Evolutionary conservation across 1,140 invertebrate species (phyloP).

Genomic region (Pomacea maculata): DNA sequence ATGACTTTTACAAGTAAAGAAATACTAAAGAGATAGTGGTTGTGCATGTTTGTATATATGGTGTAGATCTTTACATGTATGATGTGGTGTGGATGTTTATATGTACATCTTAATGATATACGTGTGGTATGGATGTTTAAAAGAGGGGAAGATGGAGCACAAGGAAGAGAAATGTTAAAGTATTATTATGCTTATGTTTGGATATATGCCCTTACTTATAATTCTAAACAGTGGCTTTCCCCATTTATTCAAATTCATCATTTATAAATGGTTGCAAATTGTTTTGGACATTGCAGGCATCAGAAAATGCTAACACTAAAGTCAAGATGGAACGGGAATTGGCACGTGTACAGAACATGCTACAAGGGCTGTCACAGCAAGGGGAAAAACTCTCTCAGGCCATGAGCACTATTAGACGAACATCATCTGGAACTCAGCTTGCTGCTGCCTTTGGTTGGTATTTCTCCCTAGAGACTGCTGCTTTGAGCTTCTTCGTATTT

Average conservation of each 20-base stretch:
- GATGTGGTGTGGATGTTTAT: no score
- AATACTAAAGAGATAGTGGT: no score
- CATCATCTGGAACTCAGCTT: constrained; percentile 54
- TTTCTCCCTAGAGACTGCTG: neutral
- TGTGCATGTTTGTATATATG: no score
- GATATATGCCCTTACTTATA: neutral
- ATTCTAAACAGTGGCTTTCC: neutral
- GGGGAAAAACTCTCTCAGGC: constrained; percentile 83
- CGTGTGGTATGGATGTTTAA: no score
- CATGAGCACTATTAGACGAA: constrained; percentile 81
- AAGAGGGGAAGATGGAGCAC: no score
- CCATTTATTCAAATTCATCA: neutral
- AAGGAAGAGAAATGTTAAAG: no score
- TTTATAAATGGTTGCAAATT: neutral
- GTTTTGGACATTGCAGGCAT: constrained; percentile 41
- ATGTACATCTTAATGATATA: no score
- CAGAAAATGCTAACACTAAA: constrained; percentile 60
- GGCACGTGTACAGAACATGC: constrained; percentile 81
- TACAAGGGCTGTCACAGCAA: constrained; percentile 84
- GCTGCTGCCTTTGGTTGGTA: constrained; percentile 29
- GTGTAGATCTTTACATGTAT: no score
- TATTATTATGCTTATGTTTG: neutral
- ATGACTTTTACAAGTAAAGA: no score
- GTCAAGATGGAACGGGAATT: constrained; percentile 80
- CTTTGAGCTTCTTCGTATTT: neutral